Conservation (phyloP, 1,140 invertebrate species). For the Caligus rogercresseyi region DNA sequence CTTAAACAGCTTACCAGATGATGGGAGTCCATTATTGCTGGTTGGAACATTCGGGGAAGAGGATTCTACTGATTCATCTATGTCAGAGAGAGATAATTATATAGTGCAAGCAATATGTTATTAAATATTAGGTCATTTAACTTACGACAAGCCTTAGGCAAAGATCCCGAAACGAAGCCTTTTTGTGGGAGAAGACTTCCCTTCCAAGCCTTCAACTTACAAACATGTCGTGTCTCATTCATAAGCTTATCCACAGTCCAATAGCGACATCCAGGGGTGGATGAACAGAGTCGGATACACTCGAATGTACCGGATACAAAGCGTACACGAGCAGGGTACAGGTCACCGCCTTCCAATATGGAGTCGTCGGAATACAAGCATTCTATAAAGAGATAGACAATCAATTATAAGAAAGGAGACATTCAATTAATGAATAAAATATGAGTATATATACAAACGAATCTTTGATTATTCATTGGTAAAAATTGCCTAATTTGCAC, state of each 20-base stretch:
- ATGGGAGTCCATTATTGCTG: neutral
- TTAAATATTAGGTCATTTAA: too few species aligned
- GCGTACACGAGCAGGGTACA: neutral
- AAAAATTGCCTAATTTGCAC: neutral
- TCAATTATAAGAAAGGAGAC: neutral
- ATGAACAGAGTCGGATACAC: neutral
- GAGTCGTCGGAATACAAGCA: conserved; percentile 13
- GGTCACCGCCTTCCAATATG: conserved; percentile 4
- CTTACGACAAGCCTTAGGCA: conserved; percentile 14
- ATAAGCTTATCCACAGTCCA: neutral
- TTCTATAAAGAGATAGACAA: neutral
- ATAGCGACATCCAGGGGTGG: conserved; percentile 1
- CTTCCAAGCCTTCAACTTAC: conserved; percentile 9
- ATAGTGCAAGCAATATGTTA: too few species aligned
- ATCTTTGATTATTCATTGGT: neutral
- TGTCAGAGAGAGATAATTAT: neutral
- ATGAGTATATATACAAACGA: neutral
- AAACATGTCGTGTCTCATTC: neutral
- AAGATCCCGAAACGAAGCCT: conserved; percentile 8
- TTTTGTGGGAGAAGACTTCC: neutral
- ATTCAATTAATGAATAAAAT: neutral
- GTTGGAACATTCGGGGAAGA: neutral
- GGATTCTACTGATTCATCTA: neutral
- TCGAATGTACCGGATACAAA: neutral
- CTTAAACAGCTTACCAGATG: neutral